Evolutionary conservation across 2,888 invertebrate species (phyloP), one percentile per base, ranked within the genome.

Genomic region (Cordilura impudica): DNA sequence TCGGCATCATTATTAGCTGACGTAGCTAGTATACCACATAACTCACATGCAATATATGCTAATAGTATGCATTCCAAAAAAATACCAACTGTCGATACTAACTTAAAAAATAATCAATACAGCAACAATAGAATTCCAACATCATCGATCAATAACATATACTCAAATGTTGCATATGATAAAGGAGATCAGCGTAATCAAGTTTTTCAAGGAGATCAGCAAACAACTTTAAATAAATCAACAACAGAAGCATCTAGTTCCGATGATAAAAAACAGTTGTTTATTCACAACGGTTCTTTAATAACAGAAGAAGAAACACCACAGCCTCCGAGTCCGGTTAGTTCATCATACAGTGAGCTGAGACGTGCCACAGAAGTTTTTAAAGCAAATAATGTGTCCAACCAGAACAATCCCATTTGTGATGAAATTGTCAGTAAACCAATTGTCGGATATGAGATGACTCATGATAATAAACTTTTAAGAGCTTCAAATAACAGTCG

Each of bases 291-390:
- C 21, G 35, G 63, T 12, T 60, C 49, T 39, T 29, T 71, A 5
- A 18, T 66, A 14, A 8, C 74, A 14, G 90, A 90, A 63, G 95
- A 95, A 81, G 94, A 95, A 84, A 91, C 94, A 81, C 92, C 94
- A 71, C 95, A 95, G 18, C 96, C 97, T 5, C 96, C 96, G 7
- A 96, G 96, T 78, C 97, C 97, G 2, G 97, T 97, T 0, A 96
- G 96, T 85, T 97, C 96, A 2, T 96, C 96, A 83, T 97, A 97
- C 85, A 96, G 96, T 86, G 97, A 97, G 90, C 90, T 97, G 71
- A 92, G 95, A 66, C 91, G 95, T 81, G 96, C 97, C 12, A 95
- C 95, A 19, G 93, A 95, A 84, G 92, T 93, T 69, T 91, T 91
- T 14, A 74, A 79, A 54, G 56, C 74, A n/a, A 71, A 66, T 26